Evolutionary conservation across 2,797 vertebrate genomes (phyloP).

Genomic region (Sebastes itinus): DNA sequence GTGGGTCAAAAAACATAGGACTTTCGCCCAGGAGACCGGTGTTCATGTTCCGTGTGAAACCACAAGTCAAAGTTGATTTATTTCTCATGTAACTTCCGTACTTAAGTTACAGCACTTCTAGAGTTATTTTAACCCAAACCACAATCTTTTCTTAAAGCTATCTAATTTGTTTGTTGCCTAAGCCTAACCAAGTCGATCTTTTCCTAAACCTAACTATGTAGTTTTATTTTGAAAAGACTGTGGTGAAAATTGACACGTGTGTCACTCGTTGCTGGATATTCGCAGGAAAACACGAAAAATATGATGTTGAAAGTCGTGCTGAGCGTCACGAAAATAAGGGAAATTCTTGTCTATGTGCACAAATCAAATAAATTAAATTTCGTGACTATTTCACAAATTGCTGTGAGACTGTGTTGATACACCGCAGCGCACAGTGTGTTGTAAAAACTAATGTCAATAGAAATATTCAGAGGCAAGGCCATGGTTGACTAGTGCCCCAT

Average conservation of each 20-base stretch:
- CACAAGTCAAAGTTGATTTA: no score
- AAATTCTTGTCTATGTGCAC: neutral
- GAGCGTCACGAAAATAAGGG: neutral
- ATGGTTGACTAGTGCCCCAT: neutral
- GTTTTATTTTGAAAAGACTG: neutral
- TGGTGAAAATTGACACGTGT: neutral
- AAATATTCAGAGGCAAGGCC: neutral
- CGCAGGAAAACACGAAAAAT: neutral
- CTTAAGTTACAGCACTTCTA: neutral
- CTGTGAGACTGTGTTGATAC: neutral
- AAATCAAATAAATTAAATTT: neutral
- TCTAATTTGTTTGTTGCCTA: neutral
- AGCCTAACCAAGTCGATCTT: neutral
- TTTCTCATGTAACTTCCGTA: neutral
- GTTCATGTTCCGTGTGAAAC: neutral
- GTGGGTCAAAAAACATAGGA: neutral
- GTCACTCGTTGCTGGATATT: neutral
- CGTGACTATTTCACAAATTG: neutral
- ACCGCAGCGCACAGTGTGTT: neutral
- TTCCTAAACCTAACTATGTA: neutral
- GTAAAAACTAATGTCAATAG: neutral
- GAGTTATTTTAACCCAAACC: neutral
- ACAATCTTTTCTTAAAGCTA: neutral
- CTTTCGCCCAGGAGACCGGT: no score
- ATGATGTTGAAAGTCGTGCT: neutral